Conservation (phyloP, 2,888 invertebrate genomes). For the Drosophila vallismaia region DNA sequence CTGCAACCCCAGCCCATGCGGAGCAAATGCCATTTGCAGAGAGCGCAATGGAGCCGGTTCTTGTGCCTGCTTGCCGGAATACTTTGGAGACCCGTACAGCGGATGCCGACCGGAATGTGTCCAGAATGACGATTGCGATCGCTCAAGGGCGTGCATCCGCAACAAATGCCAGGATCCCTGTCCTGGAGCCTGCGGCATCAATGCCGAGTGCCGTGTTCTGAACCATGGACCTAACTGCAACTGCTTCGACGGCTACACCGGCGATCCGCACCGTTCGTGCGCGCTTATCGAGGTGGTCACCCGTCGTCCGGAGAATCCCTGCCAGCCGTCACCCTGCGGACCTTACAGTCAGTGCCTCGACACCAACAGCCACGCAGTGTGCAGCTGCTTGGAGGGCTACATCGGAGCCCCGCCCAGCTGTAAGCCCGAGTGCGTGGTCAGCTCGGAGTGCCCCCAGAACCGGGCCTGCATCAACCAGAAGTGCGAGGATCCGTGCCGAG, state of each 20-base stretch:
- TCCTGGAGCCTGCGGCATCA: constrained; percentile 90
- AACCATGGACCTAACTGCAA: constrained; percentile 91
- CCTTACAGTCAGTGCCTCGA: constrained; percentile 88
- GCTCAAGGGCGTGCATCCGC: constrained; percentile 89
- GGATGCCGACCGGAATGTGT: constrained; percentile 93
- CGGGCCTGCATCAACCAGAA: constrained; percentile 87
- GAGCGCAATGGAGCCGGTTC: constrained; percentile 90
- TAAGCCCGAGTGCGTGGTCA: constrained; percentile 88
- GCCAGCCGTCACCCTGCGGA: constrained; percentile 88
- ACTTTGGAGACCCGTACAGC: constrained; percentile 90
- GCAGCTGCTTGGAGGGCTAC: constrained; percentile 87
- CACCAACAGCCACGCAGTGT: constrained; percentile 87
- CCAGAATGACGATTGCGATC: constrained; percentile 90
- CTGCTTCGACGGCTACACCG: constrained; percentile 89
- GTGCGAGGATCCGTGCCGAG: constrained; percentile 88
- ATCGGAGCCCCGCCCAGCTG: constrained; percentile 88
- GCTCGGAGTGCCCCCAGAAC: constrained; percentile 88
- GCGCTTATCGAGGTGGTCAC: constrained; percentile 78
- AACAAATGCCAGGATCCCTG: constrained; percentile 92
- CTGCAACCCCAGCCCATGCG: constrained; percentile 92
- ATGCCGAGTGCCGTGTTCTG: constrained; percentile 89
- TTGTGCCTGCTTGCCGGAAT: constrained; percentile 90
- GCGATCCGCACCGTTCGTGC: constrained; percentile 89
- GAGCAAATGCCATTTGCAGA: constrained; percentile 91
- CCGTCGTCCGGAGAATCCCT: constrained; percentile 84